phyloP scores from a whole-genome alignment of 2,797 vertebrate genomes.

The Girardinus metallicus region DNA sequence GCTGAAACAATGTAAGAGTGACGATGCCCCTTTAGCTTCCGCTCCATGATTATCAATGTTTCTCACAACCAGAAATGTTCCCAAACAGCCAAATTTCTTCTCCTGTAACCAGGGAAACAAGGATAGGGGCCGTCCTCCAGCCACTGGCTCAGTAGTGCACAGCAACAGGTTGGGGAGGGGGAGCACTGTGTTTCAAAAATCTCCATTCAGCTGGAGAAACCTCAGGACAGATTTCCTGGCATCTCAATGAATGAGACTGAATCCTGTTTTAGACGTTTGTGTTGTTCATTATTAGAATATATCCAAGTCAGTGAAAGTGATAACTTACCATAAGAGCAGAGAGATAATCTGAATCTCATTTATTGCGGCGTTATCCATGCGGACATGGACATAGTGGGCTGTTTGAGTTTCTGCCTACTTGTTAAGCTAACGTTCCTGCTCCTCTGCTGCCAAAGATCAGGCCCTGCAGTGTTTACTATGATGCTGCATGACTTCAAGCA shows the following conservation, averaged over 20 bases:
- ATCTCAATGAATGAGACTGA: too few species aligned
- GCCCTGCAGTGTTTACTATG: not conserved
- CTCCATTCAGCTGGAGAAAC: not conserved
- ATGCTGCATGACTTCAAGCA: slow-evolving; percentile 22
- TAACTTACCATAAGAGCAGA: not conserved
- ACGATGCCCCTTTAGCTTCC: not conserved
- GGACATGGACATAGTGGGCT: not conserved
- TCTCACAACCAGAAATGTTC: not conserved
- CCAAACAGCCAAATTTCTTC: not conserved
- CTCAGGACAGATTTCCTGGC: not conserved
- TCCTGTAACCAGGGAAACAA: not conserved
- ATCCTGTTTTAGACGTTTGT: not conserved
- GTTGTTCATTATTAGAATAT: not conserved
- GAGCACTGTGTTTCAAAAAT: not conserved
- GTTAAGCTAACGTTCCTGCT: not conserved
- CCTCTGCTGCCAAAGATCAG: not conserved
- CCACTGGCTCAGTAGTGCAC: not conserved
- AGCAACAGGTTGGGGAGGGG: slow-evolving; percentile 1
- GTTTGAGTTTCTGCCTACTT: not conserved
- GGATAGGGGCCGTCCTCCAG: not conserved
- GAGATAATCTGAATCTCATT: too few species aligned
- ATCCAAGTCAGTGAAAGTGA: not conserved
- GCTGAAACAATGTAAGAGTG: not conserved
- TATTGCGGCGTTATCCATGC: not conserved
- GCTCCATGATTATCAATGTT: not conserved